Base-by-base conservation (phyloP, 2,797 vertebrate genomes). In the Staurois parvus region DNA sequence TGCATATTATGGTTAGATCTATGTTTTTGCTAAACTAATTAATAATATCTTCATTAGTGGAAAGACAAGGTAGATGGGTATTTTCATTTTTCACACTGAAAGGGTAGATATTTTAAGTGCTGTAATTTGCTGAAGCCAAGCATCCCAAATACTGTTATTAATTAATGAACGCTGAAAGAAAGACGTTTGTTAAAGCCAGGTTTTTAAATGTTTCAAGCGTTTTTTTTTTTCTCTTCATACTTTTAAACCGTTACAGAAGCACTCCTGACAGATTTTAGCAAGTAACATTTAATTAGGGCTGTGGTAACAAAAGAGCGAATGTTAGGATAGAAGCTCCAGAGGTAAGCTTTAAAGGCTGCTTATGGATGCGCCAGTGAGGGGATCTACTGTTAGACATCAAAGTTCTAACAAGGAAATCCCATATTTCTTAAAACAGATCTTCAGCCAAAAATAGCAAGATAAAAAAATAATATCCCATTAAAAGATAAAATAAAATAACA, bases 21-120 rank as follows among this genome's bases (percentile, higher is more conserved):
- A 95, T 95, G 94, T 95, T 95, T 95, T 95, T 95, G 94, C 94
- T 95, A 95, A 95, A 95, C 94, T 94, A 95, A 94, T 95, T 95
- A 95, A 95, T 95, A 95, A 95, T 95, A 95, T 94, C 94, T 95
- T 95, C 94, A 95, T 95, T 95, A 95, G 94, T 94, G 93, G 92
- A 94, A 94, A 94, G 94, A 95, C 95, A 95, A 95, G 95, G 95
- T 94, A 95, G 93, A 93, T 92, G 94, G 91, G 93, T 93, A 91
- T 90, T 92, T 95, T 94, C 93, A 95, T 95, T 95, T 95, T 95
- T 95, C 95, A 95, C 94, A 93, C 90, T 95, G 94, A 95, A 94
- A 94, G 92, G 95, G 92, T 91, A 93, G 95, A 93, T 94, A 93
- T 94, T 95, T 95, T 95, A 94, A 95, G 95, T 92, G 94, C 91